Conservation (phyloP, 2,113 vertebrate genomes). For the Ictalurus furcatus region DNA sequence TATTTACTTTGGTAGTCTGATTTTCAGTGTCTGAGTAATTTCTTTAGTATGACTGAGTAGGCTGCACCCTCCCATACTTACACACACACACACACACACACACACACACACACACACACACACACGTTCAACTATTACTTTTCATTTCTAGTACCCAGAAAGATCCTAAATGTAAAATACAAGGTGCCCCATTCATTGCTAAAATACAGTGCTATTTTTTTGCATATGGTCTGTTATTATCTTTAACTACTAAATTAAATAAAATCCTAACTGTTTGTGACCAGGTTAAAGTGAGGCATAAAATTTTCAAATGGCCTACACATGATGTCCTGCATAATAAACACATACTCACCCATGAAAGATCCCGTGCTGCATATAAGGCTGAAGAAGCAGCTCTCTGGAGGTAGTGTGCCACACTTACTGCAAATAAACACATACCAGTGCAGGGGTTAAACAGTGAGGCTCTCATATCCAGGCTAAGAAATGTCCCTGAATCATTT, state of each 20-base stretch:
- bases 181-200: not conserved
- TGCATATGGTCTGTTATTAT: not conserved
- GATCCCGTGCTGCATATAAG: slow-evolving; percentile 87
- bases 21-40: not conserved
- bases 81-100: too few species aligned
- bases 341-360: slow-evolving; percentile 81
- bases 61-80: not conserved
- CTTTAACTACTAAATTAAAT: not conserved
- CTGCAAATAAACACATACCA: slow-evolving; percentile 51
- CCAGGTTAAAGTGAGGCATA: not conserved
- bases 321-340: slow-evolving; percentile 25
- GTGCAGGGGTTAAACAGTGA: not conserved
- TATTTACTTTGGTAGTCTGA: not conserved
- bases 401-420: slow-evolving; percentile 85
- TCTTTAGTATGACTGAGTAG: not conserved
- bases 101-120: not conserved
- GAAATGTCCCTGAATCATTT: not conserved
- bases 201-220: not conserved
- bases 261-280: not conserved
- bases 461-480: not conserved
- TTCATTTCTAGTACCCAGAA: not conserved
- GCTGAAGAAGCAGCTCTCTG: slow-evolving; percentile 90
- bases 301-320: not conserved
- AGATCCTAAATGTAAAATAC: not conserved
- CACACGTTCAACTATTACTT: not conserved